Percentiles rank a stretch among this genome's conserved stretches.
Conservation (phyloP, 2,888 invertebrate species). For the Brenthis daphne region DNA sequence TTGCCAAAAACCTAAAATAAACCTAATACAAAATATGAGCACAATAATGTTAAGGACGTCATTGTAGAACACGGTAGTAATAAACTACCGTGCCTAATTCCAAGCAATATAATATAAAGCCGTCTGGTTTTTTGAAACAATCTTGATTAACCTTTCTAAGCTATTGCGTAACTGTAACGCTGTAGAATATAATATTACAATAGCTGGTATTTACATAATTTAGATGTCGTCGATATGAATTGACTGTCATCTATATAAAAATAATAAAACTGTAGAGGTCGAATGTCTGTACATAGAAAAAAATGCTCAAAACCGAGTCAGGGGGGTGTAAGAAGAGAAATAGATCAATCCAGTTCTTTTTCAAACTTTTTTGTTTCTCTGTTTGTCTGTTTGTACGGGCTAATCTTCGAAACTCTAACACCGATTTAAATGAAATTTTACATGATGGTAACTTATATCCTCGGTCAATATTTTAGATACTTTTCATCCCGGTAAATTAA, state of each 20-base stretch:
- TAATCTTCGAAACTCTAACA: no score
- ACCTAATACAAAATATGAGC: constrained; percentile 4
- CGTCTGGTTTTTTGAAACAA: constrained; percentile 42
- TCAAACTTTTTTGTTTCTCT: no score
- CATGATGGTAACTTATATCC: no score
- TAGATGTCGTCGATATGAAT: constrained; percentile 24
- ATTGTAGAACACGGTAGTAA: constrained; percentile 11
- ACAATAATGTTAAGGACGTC: constrained; percentile 5
- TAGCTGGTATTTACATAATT: constrained; percentile 32
- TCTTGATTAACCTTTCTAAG: constrained; percentile 42
- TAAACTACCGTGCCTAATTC: constrained; percentile 40
- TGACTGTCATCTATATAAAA: constrained; percentile 2
- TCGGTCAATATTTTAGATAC: no score
- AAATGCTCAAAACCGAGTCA: no score
- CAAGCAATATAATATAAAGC: constrained; percentile 35
- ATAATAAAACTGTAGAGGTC: no score
- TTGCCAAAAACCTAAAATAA: not conserved
- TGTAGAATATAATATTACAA: constrained; percentile 25
- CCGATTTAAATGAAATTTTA: no score
- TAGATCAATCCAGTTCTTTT: no score
- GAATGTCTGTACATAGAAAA: no score
- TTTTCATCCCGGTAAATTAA: no score
- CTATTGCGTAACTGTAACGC: constrained; percentile 33
- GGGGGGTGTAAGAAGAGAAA: no score
- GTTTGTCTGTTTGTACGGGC: no score